These are phyloP conservation scores for Achroia grisella DNA, from an alignment of 1,140 invertebrate genomes.

Conservation along the genomic window DNA sequence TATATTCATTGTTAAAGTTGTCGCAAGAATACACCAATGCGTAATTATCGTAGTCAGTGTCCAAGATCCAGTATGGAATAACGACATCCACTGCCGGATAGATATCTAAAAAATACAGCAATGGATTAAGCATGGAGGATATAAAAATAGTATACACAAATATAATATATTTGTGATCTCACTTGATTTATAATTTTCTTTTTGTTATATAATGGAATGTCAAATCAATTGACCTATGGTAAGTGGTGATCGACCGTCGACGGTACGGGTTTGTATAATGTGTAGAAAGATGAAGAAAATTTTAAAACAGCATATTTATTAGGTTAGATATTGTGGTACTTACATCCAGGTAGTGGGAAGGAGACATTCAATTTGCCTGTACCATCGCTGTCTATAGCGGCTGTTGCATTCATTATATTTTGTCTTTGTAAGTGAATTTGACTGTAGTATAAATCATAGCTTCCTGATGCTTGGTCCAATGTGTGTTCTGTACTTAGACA, in stretches of 20 bases:
- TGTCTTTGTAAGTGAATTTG: constrained; percentile 37
- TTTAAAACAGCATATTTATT: no score
- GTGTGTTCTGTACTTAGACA: constrained; percentile 10
- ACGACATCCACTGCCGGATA: not conserved
- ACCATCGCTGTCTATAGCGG: constrained; percentile 27
- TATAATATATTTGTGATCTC: no score
- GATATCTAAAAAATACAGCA: no score
- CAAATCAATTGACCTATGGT: no score
- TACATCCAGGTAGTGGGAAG: constrained; percentile 15
- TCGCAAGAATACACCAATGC: constrained; percentile 81
- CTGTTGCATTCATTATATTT: constrained; percentile 30
- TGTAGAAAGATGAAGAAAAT: no score
- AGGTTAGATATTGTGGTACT: no score
- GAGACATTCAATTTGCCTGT: constrained; percentile 40
- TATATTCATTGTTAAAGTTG: constrained; percentile 50
- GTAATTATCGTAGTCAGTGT: constrained; percentile 79
- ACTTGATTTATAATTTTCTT: no score
- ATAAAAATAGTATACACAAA: no score
- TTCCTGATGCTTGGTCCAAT: not conserved
- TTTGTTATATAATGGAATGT: no score
- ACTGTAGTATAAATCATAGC: constrained; percentile 35
- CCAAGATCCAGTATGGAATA: constrained; percentile 75
- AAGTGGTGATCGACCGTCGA: no score
- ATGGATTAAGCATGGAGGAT: no score
- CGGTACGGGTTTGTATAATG: no score